These are phyloP conservation scores for Rallus crepitans DNA, from an alignment of 2,797 vertebrate species.

Conservation along the genomic window DNA sequence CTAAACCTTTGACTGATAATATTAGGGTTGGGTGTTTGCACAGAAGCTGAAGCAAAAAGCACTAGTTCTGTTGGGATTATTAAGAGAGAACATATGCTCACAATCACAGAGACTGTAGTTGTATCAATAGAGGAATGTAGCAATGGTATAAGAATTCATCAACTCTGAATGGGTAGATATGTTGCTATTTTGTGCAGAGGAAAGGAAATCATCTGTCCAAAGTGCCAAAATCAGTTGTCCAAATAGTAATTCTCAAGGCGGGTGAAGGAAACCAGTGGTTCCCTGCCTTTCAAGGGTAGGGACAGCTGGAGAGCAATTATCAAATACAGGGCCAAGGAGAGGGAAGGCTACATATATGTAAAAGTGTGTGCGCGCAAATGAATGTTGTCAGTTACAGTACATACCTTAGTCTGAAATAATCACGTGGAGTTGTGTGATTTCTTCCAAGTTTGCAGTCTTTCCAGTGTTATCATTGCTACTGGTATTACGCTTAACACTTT, in stretches of 20 bases:
- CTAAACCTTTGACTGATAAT: conserved; percentile 52
- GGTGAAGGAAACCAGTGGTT: not conserved
- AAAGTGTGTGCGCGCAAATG: not conserved
- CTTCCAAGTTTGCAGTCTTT: conserved; percentile 6
- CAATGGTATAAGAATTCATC: not conserved
- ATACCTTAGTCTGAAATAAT: not conserved
- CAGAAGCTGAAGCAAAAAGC: conserved; percentile 42
- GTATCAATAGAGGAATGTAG: not conserved
- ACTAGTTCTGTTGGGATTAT: conserved; percentile 11
- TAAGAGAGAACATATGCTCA: not conserved
- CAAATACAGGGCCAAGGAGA: not conserved
- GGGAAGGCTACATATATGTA: not conserved
- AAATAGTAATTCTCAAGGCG: conserved; percentile 2
- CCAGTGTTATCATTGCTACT: not conserved
- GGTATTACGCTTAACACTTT: not conserved
- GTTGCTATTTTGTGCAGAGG: not conserved
- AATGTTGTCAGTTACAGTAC: not conserved
- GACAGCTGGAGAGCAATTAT: not conserved
- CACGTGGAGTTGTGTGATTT: not conserved
- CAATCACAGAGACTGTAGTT: not conserved
- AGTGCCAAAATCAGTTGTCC: conserved; percentile 64
- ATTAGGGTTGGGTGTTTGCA: conserved; percentile 37
- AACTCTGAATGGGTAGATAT: not conserved
- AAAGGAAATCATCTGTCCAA: not conserved
- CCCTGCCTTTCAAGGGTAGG: not conserved